Base-by-base conservation (phyloP, 2,888 invertebrate genomes). In the Ecliptopera silaceata region DNA sequence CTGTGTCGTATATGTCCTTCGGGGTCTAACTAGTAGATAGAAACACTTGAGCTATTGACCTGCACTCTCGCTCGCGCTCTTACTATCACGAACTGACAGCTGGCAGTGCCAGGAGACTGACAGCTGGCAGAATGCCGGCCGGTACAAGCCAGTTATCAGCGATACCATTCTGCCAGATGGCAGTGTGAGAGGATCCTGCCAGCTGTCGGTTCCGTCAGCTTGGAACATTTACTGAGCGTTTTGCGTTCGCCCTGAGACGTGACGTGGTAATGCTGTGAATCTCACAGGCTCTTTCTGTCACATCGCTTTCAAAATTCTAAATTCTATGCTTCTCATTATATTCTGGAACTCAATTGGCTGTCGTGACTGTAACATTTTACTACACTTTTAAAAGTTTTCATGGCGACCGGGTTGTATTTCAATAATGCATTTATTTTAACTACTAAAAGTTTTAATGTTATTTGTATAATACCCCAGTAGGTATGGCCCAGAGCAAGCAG, bases 261-360 rank as follows among this genome's bases (percentile, higher is more conserved):
- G 39, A 51, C 41, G 45, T 53, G 53, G 53, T 48, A 43, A 44
- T 18, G 29, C 56, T 42, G 56, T 47, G 55, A 48, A 49, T 44
- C 32, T 8, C 51, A 49, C 43, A 26, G 29, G 49, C 41, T 44
- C 56, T 41, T 43, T 50, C 47, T 55, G 56, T 55, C 48, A 52
- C 50, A 58, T 39, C 55, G 56, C 64, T 62, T 49, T 58, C 64
- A 55, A 68, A 67, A 68, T 64, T 68, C 61, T 57, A 63, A 68
- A 64, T 60, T 65, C 58, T 63, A 43, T 56, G 64, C 63, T 65
- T 68, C 52, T 66, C 59, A 64, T 59, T 55, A 61, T 64, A 48
- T 58, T 66, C 68, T 63, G 63, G 63, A 61, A 59, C 64, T 63
- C 61, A 57, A 76, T 77, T 76, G 74, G 74, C 71, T 74, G 59